Evolutionary conservation across 2,888 invertebrate species (phyloP).

Genomic region (Heliconius ethilla): DNA sequence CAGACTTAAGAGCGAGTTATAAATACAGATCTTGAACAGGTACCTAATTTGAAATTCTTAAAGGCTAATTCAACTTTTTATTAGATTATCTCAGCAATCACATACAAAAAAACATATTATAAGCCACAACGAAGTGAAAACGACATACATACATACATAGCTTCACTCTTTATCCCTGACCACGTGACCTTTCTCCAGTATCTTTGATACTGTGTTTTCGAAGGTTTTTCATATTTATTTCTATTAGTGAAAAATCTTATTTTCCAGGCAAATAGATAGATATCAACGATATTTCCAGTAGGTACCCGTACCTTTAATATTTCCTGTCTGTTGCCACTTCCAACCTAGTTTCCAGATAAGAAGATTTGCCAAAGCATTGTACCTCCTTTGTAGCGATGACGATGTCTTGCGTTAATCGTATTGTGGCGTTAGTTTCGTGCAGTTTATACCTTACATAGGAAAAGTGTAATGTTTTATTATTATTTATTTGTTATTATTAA

Average conservation of each 20-base stretch:
- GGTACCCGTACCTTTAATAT: constrained; percentile 3
- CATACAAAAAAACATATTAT: neutral
- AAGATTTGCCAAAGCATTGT: constrained; percentile 13
- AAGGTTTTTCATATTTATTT: neutral
- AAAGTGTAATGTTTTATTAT: neutral
- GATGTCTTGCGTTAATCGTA: constrained; percentile 20
- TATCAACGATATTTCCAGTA: constrained; percentile 10
- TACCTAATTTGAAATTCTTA: too few species aligned
- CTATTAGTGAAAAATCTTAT: neutral
- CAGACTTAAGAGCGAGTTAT: too few species aligned
- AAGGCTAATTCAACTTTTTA: too few species aligned
- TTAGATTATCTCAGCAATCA: too few species aligned
- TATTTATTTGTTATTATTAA: neutral
- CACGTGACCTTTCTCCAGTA: too few species aligned
- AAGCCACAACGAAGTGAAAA: neutral
- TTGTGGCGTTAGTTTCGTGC: neutral
- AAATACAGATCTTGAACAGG: too few species aligned
- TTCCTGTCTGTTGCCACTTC: constrained; percentile 15
- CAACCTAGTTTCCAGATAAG: constrained; percentile 22
- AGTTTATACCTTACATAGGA: constrained; percentile 6
- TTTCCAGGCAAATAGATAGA: neutral
- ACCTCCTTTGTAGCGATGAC: constrained; percentile 22
- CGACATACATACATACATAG: too few species aligned
- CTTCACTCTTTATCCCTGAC: too few species aligned
- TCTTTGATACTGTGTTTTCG: too few species aligned